A percentile compares a stretch with the other conserved stretches of the same genome.
Conservation (phyloP, 2,797 vertebrate species). For the Pogoniulus pusillus region DNA sequence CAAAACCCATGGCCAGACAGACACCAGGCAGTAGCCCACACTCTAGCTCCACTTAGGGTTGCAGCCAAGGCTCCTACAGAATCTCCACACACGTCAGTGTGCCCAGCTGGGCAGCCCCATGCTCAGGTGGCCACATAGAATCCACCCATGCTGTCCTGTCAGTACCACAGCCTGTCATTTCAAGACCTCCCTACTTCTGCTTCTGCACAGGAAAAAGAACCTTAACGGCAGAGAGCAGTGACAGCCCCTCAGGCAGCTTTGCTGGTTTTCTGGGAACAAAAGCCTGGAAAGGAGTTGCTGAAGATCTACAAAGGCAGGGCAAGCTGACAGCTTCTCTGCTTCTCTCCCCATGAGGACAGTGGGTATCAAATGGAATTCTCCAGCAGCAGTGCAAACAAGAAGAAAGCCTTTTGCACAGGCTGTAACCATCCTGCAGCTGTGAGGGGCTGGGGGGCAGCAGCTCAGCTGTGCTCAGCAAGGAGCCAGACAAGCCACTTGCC, state of each 20-base stretch:
- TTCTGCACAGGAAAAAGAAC: not conserved
- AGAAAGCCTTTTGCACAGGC: not conserved
- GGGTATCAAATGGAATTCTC: not conserved
- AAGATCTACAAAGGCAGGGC: not conserved
- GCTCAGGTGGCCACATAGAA: rapidly evolving
- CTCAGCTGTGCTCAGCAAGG: not conserved
- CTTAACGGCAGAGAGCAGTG: not conserved
- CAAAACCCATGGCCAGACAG: rapidly evolving
- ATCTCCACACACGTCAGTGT: rapidly evolving
- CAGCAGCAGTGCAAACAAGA: not conserved
- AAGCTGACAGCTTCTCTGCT: not conserved
- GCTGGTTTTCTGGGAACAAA: not conserved
- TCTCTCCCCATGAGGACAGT: not conserved
- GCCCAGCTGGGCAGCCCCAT: not conserved
- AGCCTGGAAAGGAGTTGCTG: not conserved
- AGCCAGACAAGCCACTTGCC: not conserved
- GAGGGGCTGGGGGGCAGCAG: not conserved
- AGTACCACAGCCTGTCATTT: not conserved
- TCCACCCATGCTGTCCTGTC: not conserved
- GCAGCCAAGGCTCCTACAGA: not conserved
- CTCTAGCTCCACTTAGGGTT: not conserved
- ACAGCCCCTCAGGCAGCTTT: not conserved
- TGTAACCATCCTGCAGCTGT: rapidly evolving
- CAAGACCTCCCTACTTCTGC: not conserved
- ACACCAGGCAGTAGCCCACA: not conserved